Base-by-base conservation (phyloP, 2,888 invertebrate genomes). In the Hipparchia semele region DNA sequence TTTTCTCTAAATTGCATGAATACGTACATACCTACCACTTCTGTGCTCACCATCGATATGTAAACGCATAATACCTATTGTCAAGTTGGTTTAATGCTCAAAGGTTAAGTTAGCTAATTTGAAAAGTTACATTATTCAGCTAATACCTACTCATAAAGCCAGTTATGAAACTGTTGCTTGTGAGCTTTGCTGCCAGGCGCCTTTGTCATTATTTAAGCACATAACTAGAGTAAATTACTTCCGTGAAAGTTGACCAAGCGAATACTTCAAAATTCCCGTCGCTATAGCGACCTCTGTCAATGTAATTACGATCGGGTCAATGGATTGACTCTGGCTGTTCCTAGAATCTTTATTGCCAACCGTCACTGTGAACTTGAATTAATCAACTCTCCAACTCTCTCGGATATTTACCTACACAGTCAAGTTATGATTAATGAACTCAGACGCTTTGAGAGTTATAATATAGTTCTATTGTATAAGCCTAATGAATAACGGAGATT, bases 291-390 rank as follows among this genome's bases (percentile, higher is more conserved):
- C 58, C 23, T 23, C 23, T 58, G 58, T 59, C 59, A 59, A 59
- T 59, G 59, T 3, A 59, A 59, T 59, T 59, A 59, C 59, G 33
- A 59, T 33, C 59, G 59, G 59, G 33, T 33, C 33, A 59, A 33
- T 59, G 33, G 10, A 56, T 33, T 59, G 33, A 10, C 59, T 33
- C 13, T 59, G 59, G 10, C 59, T 59, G 33, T 33, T 3, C 59
- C 58, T 58, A 58, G 58, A 58, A 58, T 58, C 13, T 23, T 58
- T 58, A 58, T 58, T 23, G 39, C 39, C 39, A 39, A 2, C 58
- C 58, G 58, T 58, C 1, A 58, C 23, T 58, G 7, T 33, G 13
- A 23, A 23, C 23, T 23, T 13, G 9, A 58, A 54, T 54, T 54
- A 54, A 54, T 54, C 12, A 58, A 58, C 58, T 58, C 58, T n/a